Base-by-base conservation (phyloP, 2,113 vertebrate genomes). In the Chloropsis hardwickii region DNA sequence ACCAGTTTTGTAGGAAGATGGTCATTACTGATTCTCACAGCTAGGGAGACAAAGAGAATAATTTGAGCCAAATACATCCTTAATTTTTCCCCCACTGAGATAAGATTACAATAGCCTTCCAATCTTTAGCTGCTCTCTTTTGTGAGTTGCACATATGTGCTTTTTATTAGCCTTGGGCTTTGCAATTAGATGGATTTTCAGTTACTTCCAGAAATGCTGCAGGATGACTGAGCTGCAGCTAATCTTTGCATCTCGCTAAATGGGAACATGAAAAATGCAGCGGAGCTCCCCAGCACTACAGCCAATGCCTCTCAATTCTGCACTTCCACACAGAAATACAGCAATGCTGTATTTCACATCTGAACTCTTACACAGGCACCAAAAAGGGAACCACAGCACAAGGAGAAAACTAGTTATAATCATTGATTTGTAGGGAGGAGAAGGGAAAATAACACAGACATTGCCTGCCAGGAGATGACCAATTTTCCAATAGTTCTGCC, bases 401-500 rank as follows among this genome's bases (percentile, higher is more conserved):
- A 81, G 50, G 20, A 88, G 61, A 95, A 95, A 93, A 84, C 71
- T 53, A 69, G 62, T 87, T 90, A 73, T 29, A 91, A 87, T 29
- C 47, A 93, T 66, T 69, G 92, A 95, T 95, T 74, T 71, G 28
- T 15, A 91, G 57, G 79, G 76, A 86, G 61, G 28, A 86, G 71
- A 90, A 92, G 70, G 74, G 76, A 96, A 92, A 89, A 94, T 31
- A 91, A 67, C 84, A 84, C 1, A 4, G 79, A 67, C n/a, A 10
- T 45, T 79, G 29, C 66, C 81, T 89, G 78, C 83, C 95, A 91
- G 83, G 33, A 79, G 88, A 91, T 66, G 92, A 94, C 90, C 95
- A 88, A 92, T 96, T 95, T 97, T 97, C 95, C 94, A 91, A 84
- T 11, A 78, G 78, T 66, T 81, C 42, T 82, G 66, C 86, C 93